Conservation (phyloP, 1,140 invertebrate species). For the Habropoda laboriosa region DNA sequence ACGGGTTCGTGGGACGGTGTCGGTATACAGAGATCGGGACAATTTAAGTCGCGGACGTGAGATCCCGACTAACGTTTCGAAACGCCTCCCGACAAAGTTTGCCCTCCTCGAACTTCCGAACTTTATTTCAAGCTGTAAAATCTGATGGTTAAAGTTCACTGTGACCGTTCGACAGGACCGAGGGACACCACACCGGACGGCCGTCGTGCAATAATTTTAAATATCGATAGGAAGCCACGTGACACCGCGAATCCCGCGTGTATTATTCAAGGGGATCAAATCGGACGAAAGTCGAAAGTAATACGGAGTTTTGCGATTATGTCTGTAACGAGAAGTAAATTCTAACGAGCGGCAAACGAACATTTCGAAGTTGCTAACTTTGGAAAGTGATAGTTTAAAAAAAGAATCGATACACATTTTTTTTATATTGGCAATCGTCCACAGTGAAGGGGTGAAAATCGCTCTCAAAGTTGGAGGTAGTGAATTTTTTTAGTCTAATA, state of each 20-base stretch:
- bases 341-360: no score
- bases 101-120: conserved; percentile 3
- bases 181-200: background rate
- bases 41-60: conserved; percentile 24
- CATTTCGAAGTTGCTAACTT: no score
- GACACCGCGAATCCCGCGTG: background rate
- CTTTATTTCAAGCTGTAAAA: conserved; percentile 28
- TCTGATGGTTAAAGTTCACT: conserved; percentile 23
- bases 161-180: background rate
- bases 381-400: no score
- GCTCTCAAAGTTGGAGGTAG: no score
- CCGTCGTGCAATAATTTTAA: background rate
- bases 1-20: background rate
- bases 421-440: no score
- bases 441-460: no score
- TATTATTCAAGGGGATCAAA: background rate
- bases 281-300: background rate
- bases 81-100: conserved; percentile 3
- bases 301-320: background rate
- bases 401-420: no score
- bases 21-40: background rate
- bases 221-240: background rate
- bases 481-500: no score
- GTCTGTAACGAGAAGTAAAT: no score
- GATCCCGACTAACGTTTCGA: background rate